These are phyloP conservation scores for Fulica atra DNA, from an alignment of 2,113 vertebrate species.

Conservation along the genomic window DNA sequence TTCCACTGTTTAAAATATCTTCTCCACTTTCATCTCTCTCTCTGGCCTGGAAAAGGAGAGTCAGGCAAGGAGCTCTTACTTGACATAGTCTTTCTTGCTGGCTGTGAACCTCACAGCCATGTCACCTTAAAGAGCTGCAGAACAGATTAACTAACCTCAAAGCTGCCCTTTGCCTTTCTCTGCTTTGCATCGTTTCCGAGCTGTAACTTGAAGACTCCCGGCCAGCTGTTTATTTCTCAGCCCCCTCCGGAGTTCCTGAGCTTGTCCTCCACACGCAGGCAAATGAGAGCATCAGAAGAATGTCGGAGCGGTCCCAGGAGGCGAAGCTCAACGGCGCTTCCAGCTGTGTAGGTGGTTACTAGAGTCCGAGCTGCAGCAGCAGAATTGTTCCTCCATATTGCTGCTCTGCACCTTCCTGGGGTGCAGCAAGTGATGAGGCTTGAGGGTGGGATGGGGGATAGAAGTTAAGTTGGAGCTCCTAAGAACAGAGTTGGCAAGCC, in stretches of 20 bases:
- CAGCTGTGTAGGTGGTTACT: not conserved
- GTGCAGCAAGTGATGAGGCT: not conserved
- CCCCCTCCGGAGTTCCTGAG: not conserved
- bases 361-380: not conserved
- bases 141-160: not conserved
- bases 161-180: not conserved
- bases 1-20: not conserved
- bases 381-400: not conserved
- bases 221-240: not conserved
- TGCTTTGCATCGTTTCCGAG: not conserved
- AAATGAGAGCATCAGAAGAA: not conserved
- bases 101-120: not conserved
- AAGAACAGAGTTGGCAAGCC: not conserved
- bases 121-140: not conserved
- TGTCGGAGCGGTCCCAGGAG: not conserved
- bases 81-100: not conserved
- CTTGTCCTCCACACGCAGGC: not conserved
- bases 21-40: not conserved
- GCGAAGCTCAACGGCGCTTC: not conserved
- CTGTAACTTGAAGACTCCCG: not conserved
- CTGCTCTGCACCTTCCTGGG: not conserved
- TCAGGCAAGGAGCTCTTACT: not conserved
- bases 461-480: not conserved
- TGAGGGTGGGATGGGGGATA: not conserved
- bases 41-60: not conserved